Base-by-base conservation (phyloP, 2,888 invertebrate genomes). In the Drosophila mercatorum region DNA sequence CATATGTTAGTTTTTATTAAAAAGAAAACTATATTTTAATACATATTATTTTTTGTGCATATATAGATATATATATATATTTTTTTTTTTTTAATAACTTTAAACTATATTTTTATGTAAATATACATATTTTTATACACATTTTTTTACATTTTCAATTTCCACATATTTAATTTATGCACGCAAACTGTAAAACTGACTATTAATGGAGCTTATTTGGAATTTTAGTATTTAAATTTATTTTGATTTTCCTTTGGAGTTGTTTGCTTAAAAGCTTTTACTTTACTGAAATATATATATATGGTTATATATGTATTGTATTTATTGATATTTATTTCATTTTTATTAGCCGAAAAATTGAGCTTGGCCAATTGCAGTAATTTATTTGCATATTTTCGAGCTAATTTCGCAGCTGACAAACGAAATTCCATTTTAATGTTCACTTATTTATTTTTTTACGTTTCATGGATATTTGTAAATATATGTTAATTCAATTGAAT, bases 291-390 rank as follows among this genome's bases (percentile, higher is more conserved):
- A 40, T 28, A 12, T 31, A 12, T n/a, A 43, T 43, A 12, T 17
- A 6, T 11, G 6, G 17, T 17, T 36, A 31, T 44, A 28, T 5
- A 28, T 5, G 0, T 38, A 22, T 52, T 34, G 46, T 2, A 14
- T 47, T 28, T 28, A 28, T 28, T 47, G 5, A n/a, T 59, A 53
- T 58, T 17, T 51, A 12, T 47, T 65, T 57, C 10, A 59, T 68
- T 75, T 74, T 72, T 81, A 89, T 87, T 87, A 87, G 84, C 70
- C 62, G 60, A 75, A 76, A 84, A 86, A 75, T 78, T 41, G 26
- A 69, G 64, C 70, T 67, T 69, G 63, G 46, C 34, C 44, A 64
- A 56, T 26, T 55, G 40, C 2, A 38, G 55, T 43, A 41, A 69
- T 61, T 46, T 51, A 69, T 73, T 64, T 67, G 56, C 63, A 71